Evolutionary conservation across 2,888 invertebrate genomes (phyloP), one percentile per base, ranked within the genome.

Genomic region (Eupeodes luniger): DNA sequence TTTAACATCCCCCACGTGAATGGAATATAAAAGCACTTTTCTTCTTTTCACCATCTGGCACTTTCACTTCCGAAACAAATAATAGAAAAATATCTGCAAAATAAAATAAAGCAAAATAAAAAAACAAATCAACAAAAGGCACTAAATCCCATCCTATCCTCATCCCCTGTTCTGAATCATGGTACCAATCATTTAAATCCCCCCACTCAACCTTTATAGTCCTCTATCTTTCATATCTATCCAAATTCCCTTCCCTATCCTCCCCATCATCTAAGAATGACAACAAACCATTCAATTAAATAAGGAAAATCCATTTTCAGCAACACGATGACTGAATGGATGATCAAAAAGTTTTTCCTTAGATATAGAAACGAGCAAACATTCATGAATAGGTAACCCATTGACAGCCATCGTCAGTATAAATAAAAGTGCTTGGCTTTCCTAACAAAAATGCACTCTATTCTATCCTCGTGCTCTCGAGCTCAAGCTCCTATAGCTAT

Each of bases 241-340:
- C 7, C 1, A n/a, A 9, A 12, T 19, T 5, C n/a, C 40, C 19
- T n/a, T 40, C 9, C 40, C 40, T 16, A 16, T 6, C 19, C 2
- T 27, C 7, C 4, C 9, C 9, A 12, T 12, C 11, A 34, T 34
- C 59, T 34, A 44, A 67, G 78, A 77, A 67, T 74, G 85, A 69
- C 81, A 81, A 61, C 81, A 81, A 85, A 78, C 81, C 85, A 77
- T 81, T 81, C 78, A 85, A 81, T 85, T 85, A 78, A 77, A 81
- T 81, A 74, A 81, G 55, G 78, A 77, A 81, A 70, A 81, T 27
- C 53, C 55, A 81, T 74, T 78, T 55, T 67, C 77, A 81, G 66
- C 81, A 85, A 53, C 79, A 81, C 66, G 66, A 69, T 62, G 40
- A 16, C 53, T 70, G 85, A 85, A 76, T 80, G 70, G 64, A 85